phyloP scores from a whole-genome alignment of 2,888 invertebrate genomes.

The Psylliodes chrysocephalus region DNA sequence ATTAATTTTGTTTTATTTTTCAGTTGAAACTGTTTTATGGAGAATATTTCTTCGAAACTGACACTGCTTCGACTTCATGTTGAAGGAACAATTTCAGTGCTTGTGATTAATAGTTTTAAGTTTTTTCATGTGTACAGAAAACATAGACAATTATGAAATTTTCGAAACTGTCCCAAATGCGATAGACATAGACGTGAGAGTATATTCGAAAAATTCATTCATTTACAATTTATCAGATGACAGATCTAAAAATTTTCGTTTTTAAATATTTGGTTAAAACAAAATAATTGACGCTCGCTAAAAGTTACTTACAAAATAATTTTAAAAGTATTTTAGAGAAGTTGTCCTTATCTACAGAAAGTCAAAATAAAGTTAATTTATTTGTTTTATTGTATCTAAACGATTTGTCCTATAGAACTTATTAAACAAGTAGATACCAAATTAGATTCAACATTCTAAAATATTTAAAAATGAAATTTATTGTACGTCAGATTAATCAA shows the following conservation, averaged over 20 bases:
- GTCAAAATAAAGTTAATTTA: no score
- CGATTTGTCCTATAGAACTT: no score
- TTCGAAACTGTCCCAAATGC: neutral
- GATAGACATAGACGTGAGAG: neutral
- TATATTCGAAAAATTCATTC: neutral
- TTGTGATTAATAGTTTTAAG: slow-evolving; percentile 43
- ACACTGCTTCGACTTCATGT: slow-evolving; percentile 30
- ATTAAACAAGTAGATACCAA: no score
- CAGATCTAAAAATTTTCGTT: neutral
- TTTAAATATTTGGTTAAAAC: neutral
- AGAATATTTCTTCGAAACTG: slow-evolving; percentile 42
- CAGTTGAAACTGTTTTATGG: slow-evolving; percentile 39
- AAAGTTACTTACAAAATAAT: no score
- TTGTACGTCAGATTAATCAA: neutral
- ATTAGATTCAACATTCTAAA: no score
- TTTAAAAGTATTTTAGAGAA: no score
- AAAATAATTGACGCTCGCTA: no score
- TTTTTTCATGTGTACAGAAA: slow-evolving; percentile 38
- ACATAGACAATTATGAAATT: slow-evolving; percentile 25
- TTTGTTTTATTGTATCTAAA: no score
- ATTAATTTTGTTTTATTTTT: slow-evolving; percentile 24
- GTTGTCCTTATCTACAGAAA: no score
- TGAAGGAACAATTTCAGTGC: slow-evolving; percentile 40
- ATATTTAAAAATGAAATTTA: neutral
- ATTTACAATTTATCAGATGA: neutral